phyloP scores from a whole-genome alignment of 2,113 vertebrate species.

The Oophaga pumilio region DNA sequence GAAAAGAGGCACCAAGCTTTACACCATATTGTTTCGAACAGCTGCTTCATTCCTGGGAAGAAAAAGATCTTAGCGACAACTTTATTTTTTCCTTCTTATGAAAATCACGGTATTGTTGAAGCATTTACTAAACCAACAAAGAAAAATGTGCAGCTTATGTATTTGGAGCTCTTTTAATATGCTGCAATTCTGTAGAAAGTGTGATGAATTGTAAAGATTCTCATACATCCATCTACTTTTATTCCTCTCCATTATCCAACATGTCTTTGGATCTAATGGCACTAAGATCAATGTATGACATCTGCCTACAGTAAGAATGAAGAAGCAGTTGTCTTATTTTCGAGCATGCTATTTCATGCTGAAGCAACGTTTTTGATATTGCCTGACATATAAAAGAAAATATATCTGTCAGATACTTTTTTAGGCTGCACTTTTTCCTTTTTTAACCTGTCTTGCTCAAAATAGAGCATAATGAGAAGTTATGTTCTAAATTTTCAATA shows the following conservation, averaged over 20 bases:
- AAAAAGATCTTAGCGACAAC: not conserved
- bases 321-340: conserved; percentile 45
- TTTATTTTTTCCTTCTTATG: not conserved
- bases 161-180: conserved; percentile 26
- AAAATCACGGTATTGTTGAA: conserved; percentile 11
- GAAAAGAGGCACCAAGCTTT: not conserved
- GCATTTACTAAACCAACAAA: conserved; percentile 17
- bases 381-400: conserved; percentile 45
- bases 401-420: conserved; percentile 39
- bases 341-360: conserved; percentile 27
- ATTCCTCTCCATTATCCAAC: conserved; percentile 14
- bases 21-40: conserved; percentile 1
- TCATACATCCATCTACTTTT: conserved; percentile 46
- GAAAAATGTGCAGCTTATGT: conserved; percentile 2
- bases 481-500: not conserved
- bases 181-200: conserved; percentile 19
- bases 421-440: not conserved
- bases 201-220: conserved; percentile 14
- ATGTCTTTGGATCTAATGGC: conserved; percentile 40
- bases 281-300: conserved; percentile 48
- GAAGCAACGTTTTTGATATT: conserved; percentile 41
- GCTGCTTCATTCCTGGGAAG: not conserved
- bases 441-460: not conserved
- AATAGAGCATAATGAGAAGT: not conserved
- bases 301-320: conserved; percentile 44